These are phyloP conservation scores for Rousettus madagascariensis DNA, from an alignment of 2,797 vertebrate species.

Conservation along the genomic window DNA sequence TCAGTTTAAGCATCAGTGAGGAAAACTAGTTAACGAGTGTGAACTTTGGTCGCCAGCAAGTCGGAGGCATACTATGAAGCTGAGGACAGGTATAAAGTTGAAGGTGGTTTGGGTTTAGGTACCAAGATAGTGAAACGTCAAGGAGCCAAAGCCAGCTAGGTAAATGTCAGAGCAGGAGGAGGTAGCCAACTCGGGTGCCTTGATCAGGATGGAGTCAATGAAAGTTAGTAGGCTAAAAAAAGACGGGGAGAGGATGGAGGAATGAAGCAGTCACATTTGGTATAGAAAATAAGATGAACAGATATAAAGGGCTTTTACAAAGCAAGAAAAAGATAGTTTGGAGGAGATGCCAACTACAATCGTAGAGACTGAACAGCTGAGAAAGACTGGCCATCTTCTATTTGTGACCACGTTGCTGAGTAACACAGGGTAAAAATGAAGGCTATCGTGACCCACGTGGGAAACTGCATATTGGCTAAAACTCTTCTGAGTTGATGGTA, in stretches of 20 bases:
- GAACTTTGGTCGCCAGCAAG: neutral
- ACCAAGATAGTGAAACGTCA: neutral
- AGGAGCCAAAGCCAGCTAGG: neutral
- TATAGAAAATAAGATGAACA: neutral
- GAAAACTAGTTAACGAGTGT: neutral
- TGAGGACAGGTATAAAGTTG: neutral
- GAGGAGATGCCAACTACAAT: neutral
- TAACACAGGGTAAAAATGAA: neutral
- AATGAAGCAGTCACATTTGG: neutral
- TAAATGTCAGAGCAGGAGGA: neutral
- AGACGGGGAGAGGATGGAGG: neutral
- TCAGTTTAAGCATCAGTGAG: neutral
- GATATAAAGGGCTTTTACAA: neutral
- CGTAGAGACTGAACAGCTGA: neutral
- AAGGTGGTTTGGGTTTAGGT: neutral
- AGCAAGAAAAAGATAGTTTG: neutral
- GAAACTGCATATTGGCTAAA: neutral
- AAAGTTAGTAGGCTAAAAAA: neutral
- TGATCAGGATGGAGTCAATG: neutral
- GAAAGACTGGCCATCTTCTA: neutral
- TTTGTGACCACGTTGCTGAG: neutral
- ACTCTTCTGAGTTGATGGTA: neutral
- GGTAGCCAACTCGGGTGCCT: neutral
- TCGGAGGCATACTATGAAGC: neutral
- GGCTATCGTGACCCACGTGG: neutral